Percentiles rank a stretch among this genome's conserved stretches.
These are phyloP conservation scores for Porphyrio hochstetteri DNA, from an alignment of 2,113 vertebrate species.

Conservation along the genomic window DNA sequence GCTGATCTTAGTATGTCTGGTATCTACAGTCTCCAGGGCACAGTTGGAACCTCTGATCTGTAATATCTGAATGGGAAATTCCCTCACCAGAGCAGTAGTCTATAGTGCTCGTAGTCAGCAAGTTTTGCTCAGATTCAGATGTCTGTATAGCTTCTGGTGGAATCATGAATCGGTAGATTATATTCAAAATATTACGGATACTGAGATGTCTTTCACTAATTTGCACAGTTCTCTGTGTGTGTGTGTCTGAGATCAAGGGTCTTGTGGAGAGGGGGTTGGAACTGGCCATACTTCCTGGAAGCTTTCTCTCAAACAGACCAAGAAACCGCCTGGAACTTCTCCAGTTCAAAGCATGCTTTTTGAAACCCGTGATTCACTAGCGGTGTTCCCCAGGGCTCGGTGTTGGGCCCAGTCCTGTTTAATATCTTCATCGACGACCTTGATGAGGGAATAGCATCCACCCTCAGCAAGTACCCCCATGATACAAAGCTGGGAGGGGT, in stretches of 20 bases:
- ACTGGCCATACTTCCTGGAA: background rate
- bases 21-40: background rate
- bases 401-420: no score
- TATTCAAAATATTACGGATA: background rate
- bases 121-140: background rate
- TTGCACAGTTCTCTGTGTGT: background rate
- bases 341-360: background rate
- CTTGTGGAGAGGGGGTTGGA: background rate
- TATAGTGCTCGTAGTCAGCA: background rate
- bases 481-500: no score
- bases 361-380: fast-evolving
- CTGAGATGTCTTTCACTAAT: background rate
- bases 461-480: no score
- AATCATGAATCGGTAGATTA: background rate
- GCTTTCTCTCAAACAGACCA: background rate
- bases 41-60: background rate
- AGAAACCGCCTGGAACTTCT: background rate
- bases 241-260: background rate
- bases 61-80: background rate
- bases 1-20: background rate
- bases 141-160: background rate
- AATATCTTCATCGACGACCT: no score
- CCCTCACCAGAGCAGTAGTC: background rate
- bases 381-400: no score
- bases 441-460: no score